Evolutionary conservation across 2,888 invertebrate genomes (phyloP).

Genomic region (Plemyria rubiginata): DNA sequence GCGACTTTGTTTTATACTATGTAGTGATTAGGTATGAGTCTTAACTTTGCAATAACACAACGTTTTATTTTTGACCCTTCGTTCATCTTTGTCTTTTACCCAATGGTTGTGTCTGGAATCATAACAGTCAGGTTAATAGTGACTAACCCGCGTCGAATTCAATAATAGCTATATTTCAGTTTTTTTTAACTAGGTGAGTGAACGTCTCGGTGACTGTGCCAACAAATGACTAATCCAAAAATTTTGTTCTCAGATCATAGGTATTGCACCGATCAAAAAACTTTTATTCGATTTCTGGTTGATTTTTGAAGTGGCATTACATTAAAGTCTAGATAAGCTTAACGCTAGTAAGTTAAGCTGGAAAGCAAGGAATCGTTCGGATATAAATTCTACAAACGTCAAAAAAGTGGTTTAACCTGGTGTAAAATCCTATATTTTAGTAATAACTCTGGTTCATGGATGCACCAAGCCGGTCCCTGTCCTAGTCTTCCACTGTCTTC

Average conservation of each 20-base stretch:
- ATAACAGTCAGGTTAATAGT: not conserved
- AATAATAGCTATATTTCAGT: not conserved
- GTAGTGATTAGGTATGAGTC: no score
- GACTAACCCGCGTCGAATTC: not conserved
- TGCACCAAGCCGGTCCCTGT: no score
- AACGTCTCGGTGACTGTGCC: constrained; percentile 1
- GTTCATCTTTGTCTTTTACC: not conserved
- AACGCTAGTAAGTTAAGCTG: no score
- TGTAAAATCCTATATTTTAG: no score
- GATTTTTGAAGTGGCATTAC: no score
- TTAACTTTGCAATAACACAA: no score
- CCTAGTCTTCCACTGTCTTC: no score
- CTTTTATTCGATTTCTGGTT: not conserved
- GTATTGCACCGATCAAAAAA: not conserved
- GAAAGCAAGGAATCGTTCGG: no score
- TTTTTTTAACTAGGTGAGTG: not conserved
- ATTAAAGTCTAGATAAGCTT: no score
- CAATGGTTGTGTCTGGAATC: not conserved
- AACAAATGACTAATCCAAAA: constrained; percentile 8
- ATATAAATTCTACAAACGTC: not conserved
- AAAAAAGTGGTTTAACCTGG: not conserved
- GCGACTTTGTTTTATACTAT: no score
- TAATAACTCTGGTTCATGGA: no score
- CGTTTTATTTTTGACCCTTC: no score
- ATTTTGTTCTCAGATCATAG: constrained; percentile 12